A percentile compares a stretch with the other conserved stretches of the same genome.
phyloP scores from a whole-genome alignment of 2,113 vertebrate genomes.

The Zeus faber region DNA sequence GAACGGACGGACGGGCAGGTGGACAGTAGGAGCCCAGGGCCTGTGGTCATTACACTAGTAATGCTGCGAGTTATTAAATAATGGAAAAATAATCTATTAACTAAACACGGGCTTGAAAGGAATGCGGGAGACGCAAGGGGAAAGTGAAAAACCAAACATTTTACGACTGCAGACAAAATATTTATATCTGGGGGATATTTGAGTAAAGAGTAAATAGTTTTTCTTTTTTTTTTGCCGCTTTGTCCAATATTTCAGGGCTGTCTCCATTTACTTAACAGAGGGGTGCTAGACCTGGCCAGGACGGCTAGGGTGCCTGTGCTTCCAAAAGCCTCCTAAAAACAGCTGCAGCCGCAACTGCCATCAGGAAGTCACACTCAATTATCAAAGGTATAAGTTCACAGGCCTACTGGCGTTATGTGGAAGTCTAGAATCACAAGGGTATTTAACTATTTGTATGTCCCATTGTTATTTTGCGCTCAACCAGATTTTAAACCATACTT shows the following conservation, averaged over 20 bases:
- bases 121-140: background rate
- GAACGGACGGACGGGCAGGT: slow-evolving; percentile 47
- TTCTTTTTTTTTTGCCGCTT: background rate
- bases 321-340: slow-evolving; percentile 43
- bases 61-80: background rate
- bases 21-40: slow-evolving; percentile 38
- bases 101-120: background rate
- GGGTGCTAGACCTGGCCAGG: slow-evolving; percentile 39
- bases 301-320: slow-evolving; percentile 16
- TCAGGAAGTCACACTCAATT: slow-evolving; percentile 71
- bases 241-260: slow-evolving; percentile 9
- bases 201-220: slow-evolving; percentile 5
- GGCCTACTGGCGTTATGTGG: slow-evolving; percentile 35
- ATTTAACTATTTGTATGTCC: slow-evolving; percentile 30
- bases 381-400: slow-evolving; percentile 49
- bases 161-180: background rate
- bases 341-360: slow-evolving; percentile 45
- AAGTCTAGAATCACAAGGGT: slow-evolving; percentile 47
- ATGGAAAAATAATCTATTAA: background rate
- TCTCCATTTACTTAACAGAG: slow-evolving; percentile 36
- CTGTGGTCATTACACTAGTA: slow-evolving; percentile 5
- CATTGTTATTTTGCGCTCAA: no score
- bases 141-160: background rate
- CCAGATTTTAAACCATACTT: no score
- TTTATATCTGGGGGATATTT: background rate